These are phyloP conservation scores for Gymnodraco acuticeps DNA, from an alignment of 2,797 vertebrate genomes.

Conservation along the genomic window DNA sequence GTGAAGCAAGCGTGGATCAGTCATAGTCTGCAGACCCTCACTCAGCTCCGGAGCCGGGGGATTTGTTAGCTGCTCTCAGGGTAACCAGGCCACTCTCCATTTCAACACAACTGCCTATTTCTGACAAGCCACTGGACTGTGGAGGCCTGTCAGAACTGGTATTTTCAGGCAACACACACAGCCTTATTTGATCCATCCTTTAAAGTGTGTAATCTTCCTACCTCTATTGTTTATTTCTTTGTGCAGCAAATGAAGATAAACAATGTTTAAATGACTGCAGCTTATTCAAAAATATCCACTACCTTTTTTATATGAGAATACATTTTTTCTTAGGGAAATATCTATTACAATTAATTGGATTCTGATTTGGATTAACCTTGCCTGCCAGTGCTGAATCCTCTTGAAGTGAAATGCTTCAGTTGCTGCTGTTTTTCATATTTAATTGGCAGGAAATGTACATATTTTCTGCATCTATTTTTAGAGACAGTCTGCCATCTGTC, in stretches of 20 bases:
- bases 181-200: conserved; percentile 1
- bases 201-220: not conserved
- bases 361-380: conserved; percentile 36
- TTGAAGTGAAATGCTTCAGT: conserved; percentile 25
- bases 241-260: not conserved
- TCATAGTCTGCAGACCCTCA: conserved; percentile 55
- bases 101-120: conserved; percentile 60
- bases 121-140: conserved; percentile 73
- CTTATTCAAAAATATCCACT: no score
- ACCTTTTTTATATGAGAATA: no score
- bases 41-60: conserved; percentile 59
- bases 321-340: conserved; percentile 10
- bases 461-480: conserved; percentile 29
- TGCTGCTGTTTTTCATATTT: conserved; percentile 10
- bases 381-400: conserved; percentile 31
- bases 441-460: conserved; percentile 1
- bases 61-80: conserved; percentile 70
- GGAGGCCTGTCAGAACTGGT: conserved; percentile 65
- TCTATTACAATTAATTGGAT: conserved; percentile 31
- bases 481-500: not conserved
- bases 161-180: conserved; percentile 42
- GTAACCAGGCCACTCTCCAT: conserved; percentile 60
- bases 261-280: not conserved
- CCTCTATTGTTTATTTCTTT: not conserved
- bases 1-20: conserved; percentile 61